phyloP scores from a whole-genome alignment of 2,113 vertebrate genomes.

The Apistogramma diplotaenia region DNA sequence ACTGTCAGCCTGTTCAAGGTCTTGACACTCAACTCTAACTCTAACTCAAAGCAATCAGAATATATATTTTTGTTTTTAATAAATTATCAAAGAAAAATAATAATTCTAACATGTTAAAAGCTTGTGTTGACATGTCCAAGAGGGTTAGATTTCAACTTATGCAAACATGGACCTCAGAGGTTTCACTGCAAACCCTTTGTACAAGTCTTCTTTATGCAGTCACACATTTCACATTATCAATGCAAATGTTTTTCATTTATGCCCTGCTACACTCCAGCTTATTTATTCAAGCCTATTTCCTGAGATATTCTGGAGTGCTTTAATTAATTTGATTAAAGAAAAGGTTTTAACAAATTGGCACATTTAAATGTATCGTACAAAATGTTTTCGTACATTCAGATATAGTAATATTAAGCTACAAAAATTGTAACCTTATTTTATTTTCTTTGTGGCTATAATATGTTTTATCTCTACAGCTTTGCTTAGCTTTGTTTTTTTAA shows the following conservation, averaged over 20 bases:
- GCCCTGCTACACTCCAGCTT: background rate
- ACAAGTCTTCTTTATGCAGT: background rate
- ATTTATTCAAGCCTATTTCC: background rate
- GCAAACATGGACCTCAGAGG: background rate
- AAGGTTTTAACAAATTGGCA: background rate
- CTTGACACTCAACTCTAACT: background rate
- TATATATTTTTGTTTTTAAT: background rate
- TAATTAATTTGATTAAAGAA: background rate
- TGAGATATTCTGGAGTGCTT: background rate
- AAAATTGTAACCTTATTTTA: background rate
- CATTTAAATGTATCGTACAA: background rate
- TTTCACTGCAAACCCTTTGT: background rate
- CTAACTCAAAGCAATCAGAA: background rate
- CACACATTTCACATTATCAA: background rate
- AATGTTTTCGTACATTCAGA: background rate
- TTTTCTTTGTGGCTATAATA: rapidly evolving
- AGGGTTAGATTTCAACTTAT: background rate
- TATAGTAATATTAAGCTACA: background rate
- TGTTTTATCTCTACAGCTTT: background rate
- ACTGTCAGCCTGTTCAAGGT: background rate
- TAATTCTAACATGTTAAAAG: too few species aligned
- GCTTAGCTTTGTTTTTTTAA: rapidly evolving
- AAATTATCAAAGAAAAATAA: background rate
- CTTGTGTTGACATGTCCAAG: too few species aligned
- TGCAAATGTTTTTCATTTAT: background rate